A percentile compares a stretch with the other conserved stretches of the same genome.
These are phyloP conservation scores for Burhinus bistriatus DNA, from an alignment of 2,113 vertebrate species.

Conservation along the genomic window DNA sequence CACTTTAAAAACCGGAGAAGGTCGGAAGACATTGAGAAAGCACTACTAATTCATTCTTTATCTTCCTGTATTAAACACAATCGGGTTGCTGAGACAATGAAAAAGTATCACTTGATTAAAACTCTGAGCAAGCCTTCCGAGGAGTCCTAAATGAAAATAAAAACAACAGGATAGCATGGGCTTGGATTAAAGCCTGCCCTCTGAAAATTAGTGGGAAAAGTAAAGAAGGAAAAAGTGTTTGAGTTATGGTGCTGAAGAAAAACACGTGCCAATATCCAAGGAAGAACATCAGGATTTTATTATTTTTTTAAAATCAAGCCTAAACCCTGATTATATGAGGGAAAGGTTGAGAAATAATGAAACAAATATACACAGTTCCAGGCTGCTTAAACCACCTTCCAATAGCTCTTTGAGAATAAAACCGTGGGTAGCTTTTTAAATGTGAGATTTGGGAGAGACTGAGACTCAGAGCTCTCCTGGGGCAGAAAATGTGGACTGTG, in stretches of 20 bases:
- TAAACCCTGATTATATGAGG: not conserved
- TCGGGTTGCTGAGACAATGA: not conserved
- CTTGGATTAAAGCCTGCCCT: not conserved
- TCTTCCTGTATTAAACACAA: not conserved
- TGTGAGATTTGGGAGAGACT: not conserved
- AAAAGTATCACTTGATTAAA: not conserved
- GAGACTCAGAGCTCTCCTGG: not conserved
- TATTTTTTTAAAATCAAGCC: not conserved
- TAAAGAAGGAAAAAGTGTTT: not conserved
- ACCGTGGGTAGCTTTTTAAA: not conserved
- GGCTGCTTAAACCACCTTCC: not conserved
- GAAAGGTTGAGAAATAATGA: not conserved
- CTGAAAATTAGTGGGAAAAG: not conserved
- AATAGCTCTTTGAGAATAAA: not conserved
- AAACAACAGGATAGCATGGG: not conserved
- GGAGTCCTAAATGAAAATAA: not conserved
- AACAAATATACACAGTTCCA: not conserved
- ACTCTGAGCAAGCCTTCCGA: not conserved
- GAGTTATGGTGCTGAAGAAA: not conserved
- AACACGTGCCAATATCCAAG: not conserved
- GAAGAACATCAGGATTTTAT: not conserved
- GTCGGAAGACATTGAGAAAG: not conserved
- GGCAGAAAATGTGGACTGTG: rapidly evolving
- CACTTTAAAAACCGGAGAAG: not conserved
- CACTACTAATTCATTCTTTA: not conserved